These are phyloP conservation scores for Agrotis exclamationis DNA, from an alignment of 2,888 invertebrate genomes.

Conservation along the genomic window DNA sequence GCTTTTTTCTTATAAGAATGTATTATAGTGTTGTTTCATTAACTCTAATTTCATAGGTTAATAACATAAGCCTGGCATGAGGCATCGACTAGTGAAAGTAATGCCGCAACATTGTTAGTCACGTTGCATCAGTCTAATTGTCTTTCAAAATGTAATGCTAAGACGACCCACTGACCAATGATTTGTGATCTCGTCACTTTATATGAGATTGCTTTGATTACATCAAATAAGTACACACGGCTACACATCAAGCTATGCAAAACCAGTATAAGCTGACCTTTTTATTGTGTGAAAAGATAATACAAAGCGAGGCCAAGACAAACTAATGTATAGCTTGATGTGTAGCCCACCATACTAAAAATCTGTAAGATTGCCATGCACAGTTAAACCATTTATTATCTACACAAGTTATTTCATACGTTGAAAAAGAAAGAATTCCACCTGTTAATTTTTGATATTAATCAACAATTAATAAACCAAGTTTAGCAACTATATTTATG, in stretches of 20 bases:
- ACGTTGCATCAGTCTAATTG: slow-evolving; percentile 70
- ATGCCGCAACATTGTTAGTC: slow-evolving; percentile 65
- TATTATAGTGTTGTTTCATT: neutral
- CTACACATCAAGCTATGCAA: no score
- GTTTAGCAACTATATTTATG: neutral
- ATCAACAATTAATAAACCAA: no score
- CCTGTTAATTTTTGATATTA: no score
- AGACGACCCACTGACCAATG: no score
- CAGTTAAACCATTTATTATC: neutral
- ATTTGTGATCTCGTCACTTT: neutral
- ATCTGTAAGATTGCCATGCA: neutral
- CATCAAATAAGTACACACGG: no score
- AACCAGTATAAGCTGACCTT: no score
- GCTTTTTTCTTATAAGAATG: neutral
- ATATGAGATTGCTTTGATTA: neutral
- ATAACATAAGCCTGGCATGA: no score
- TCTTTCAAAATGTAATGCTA: neutral
- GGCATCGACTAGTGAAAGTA: slow-evolving; percentile 73
- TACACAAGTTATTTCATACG: neutral
- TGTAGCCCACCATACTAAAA: no score
- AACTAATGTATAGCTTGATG: no score
- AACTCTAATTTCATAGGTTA: slow-evolving; percentile 57
- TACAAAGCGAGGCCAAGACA: no score
- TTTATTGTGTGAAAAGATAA: no score
- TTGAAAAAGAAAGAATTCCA: no score